Base-by-base conservation (phyloP, 2,888 invertebrate species). In the Tanypteryx hageni region DNA sequence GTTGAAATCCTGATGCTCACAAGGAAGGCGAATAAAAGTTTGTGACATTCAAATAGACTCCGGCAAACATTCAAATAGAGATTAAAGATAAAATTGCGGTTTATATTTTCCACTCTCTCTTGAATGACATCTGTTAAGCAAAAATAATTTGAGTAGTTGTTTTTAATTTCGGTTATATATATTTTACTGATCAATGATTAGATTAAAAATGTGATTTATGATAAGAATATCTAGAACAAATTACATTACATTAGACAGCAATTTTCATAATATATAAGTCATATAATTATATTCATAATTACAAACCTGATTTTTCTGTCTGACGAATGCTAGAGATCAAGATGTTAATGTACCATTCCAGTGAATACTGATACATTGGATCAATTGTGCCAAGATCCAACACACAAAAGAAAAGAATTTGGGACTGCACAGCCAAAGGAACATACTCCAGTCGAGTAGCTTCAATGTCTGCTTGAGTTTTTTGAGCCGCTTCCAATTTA, bases 281-380 rank as follows among this genome's bases (percentile, higher is more conserved):
- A 92, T 57, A 83, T n/a, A 92, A 22, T 7, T 68, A 68, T 5
- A 31, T 14, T 27, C 44, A 81, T n/a, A 68, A 91, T 92, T 91
- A 93, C 94, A 94, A 93, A 97, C 97, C 96, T 93, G 96, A 96
- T 93, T 96, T 96, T 93, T 97, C 97, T 0, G 97, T 96, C 93
- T 96, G 96, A 0, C 97, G 96, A 96, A 98, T 98, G 94, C 97
- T 97, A 92, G 96, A 96, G 16, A 97, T 95, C 94, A 98, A 98
- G 92, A 99, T 97, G 93, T 96, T 96, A 94, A 98, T 97, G 94
- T 98, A 99, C 99, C 99, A 99, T 94, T 97, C 98, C 27, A 99
- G 96, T 0, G 99, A 99, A 95, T 98, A 99, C 95, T 99, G 99
- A 95, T 99, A 99, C 99, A 99, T 99, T 18, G 98, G 98, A 95